Evolutionary conservation across 2,888 invertebrate species (phyloP), one percentile per base, ranked within the genome.

Genomic region (Scelioninae gen. 2): DNA sequence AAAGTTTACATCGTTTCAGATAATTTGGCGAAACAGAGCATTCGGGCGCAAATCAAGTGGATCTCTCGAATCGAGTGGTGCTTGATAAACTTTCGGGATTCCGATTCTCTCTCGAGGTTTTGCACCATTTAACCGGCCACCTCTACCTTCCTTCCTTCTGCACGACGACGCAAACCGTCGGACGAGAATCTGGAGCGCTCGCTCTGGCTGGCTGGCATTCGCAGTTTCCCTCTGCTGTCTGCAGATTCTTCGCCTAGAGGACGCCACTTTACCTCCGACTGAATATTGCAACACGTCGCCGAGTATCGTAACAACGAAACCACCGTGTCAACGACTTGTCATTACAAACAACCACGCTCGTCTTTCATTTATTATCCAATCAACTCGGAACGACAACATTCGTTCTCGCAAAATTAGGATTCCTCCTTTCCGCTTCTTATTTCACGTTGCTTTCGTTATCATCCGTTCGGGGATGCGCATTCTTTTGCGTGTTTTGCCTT

Each of bases 41-140:
- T 55, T 41, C 53, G 63, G 52, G 70, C 57, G 41, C 70, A 64
- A 70, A 70, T 70, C 70, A 70, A 70, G 70, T 39, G 57, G 48
- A 58, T 70, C 63, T 70, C 63, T 70, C 48, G 70, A 64, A 64
- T 70, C 63, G 13, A 70, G 70, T 60, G 70, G 63, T 37, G 22
- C 63, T 70, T 52, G 57, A 70, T 64, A 50, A 70, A 70, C 57
- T 70, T 70, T 70, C 13, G 52, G 63, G 50, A 70, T 63, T 50
- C 33, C 41, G 61, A 61, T 41, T 61, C 46, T 48, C 46, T 48
- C 57, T 52, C 16, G 69, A 46, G 50, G 50, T 41, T 45, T 43
- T 13, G 43, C 35, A 45, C 68, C 61, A 70, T 70, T 70, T 70
- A 57, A 43, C 55, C 35, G 45, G 41, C 55, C 35, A 52, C 39